Evolutionary conservation across 2,797 vertebrate genomes (phyloP), one percentile per base, ranked within the genome.

Genomic region (Brachyrhaphis roseni): DNA sequence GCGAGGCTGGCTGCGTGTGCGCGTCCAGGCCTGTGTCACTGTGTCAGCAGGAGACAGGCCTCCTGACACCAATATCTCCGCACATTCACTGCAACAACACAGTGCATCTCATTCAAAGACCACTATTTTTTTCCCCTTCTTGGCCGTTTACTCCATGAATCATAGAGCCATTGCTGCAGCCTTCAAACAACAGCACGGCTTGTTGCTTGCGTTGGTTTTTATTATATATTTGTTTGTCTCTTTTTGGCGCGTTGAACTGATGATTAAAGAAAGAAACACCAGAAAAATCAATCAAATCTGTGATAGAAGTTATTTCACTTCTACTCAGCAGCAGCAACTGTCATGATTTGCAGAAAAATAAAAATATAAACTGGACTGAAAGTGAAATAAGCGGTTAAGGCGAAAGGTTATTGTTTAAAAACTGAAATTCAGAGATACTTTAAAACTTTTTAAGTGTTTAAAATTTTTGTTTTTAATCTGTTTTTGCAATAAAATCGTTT

Each of bases 51-150:
- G 79, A 83, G 86, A 86, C 75, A 82, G 90, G 90, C 91, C 91
- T 93, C 92, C 95, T 95, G 95, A 93, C 94, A 95, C 93, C 91
- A 92, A 91, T 93, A 91, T 94, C 95, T 84, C 92, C 89, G 55
- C 90, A 91, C 88, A 89, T 86, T 82, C 76, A 87, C 83, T 80
- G 34, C 71, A 80, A 76, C 76, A 84, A 83, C 88, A 93, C 93
- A 95, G 87, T 91, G 90, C 79, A 86, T 75, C 87, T 90, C 90
- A 92, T 94, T 94, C 91, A 95, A 93, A 91, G 88, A 86, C 80
- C 34, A 83, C 75, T 76, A 16, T 84, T 85, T 83, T 82, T 78
- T 84, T 34, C 15, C 31, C 47, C 47, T 82, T 46, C 84, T 81
- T 81, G 73, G 80, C 31, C 46, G 68, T 86, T 84, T 86, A 78